phyloP scores from a whole-genome alignment of 1,140 invertebrate genomes.

The Drosophila carrolli region DNA sequence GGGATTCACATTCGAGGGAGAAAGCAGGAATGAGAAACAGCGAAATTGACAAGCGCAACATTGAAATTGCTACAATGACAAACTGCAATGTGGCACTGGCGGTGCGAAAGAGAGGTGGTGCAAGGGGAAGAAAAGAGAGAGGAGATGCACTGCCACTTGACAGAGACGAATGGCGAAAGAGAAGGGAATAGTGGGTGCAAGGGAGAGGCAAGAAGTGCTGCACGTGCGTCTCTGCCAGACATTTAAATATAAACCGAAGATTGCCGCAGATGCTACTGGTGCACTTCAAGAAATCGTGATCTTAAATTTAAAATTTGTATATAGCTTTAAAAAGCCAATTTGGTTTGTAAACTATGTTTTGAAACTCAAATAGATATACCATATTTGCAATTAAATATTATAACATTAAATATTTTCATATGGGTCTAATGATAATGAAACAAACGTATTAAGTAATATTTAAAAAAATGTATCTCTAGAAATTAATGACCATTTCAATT shows the following conservation, averaged over 20 bases:
- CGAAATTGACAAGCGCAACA: conserved; percentile 81
- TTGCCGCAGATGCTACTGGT: conserved; percentile 71
- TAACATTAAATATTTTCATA: too few species aligned
- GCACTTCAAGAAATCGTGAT: conserved; percentile 9
- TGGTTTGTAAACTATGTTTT: too few species aligned
- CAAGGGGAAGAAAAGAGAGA: conserved; percentile 4
- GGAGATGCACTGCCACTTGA: conserved; percentile 75
- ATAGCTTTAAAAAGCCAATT: too few species aligned
- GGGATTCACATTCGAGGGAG: conserved; percentile 7
- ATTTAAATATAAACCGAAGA: conserved; percentile 80
- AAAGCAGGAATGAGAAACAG: conserved; percentile 32
- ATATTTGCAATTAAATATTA: too few species aligned
- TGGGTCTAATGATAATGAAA: too few species aligned
- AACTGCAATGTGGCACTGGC: conserved; percentile 57
- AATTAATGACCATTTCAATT: not conserved
- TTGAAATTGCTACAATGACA: conserved; percentile 82
- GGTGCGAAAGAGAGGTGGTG: not conserved
- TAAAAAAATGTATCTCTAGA: too few species aligned
- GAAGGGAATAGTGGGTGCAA: not conserved
- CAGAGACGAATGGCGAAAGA: conserved; percentile 72
- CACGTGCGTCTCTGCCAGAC: conserved; percentile 77
- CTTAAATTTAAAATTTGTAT: too few species aligned
- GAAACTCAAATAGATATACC: too few species aligned
- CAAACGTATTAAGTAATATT: too few species aligned
- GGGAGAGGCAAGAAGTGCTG: conserved; percentile 28